phyloP scores from a whole-genome alignment of 2,797 vertebrate genomes.

The Fundulus diaphanus region DNA sequence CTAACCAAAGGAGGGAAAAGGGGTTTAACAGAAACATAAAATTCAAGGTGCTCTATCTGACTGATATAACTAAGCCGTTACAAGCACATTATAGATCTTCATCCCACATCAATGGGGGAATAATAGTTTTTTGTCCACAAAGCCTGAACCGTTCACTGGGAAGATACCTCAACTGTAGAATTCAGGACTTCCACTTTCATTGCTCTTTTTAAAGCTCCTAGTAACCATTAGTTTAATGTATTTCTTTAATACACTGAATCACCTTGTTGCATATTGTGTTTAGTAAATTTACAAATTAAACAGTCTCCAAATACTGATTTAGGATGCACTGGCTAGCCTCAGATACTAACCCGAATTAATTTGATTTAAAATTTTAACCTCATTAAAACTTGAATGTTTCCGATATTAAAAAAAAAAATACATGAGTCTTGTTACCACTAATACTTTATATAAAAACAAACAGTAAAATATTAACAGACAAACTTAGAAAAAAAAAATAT shows the following conservation, averaged over 20 bases:
- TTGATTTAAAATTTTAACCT: neutral
- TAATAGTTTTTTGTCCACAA: neutral
- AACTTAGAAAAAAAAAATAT: neutral
- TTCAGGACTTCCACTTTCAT: neutral
- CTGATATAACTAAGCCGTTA: neutral
- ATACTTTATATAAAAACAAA: constrained; percentile 44
- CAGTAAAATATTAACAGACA: constrained; percentile 16
- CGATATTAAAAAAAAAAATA: neutral
- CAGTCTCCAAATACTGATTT: neutral
- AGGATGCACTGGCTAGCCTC: neutral
- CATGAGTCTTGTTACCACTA: neutral
- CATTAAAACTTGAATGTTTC: neutral
- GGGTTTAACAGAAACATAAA: neutral
- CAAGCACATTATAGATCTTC: neutral
- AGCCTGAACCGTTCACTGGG: neutral
- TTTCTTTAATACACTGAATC: neutral
- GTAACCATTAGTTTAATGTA: neutral
- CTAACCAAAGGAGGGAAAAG: too few species aligned
- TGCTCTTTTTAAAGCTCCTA: neutral
- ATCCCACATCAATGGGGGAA: neutral
- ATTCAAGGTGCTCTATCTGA: neutral
- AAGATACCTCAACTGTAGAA: neutral
- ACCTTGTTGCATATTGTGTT: neutral
- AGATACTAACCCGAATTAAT: neutral
- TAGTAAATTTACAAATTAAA: neutral